Evolutionary conservation across 2,797 vertebrate species (phyloP).

Genomic region (Gouania willdenowi): DNA sequence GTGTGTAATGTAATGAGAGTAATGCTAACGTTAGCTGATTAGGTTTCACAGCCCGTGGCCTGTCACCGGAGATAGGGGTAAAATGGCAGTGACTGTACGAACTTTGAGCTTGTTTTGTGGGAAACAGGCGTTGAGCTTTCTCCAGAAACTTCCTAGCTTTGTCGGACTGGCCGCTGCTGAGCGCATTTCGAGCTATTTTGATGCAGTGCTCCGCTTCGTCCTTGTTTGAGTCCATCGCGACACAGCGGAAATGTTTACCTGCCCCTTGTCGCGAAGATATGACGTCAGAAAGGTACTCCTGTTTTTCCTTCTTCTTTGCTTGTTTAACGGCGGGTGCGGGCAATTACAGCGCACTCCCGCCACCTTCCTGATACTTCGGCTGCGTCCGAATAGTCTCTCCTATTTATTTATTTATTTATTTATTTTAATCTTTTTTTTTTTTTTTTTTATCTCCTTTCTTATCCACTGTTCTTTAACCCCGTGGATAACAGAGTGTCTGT

Average conservation of each 20-base stretch:
- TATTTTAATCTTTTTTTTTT: no score
- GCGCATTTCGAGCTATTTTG: constrained; percentile 82
- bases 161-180: constrained; percentile 79
- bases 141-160: constrained; percentile 89
- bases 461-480: no score
- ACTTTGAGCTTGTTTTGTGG: constrained; percentile 84
- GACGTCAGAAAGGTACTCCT: constrained; percentile 7
- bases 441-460: no score
- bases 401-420: no score
- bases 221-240: constrained; percentile 98
- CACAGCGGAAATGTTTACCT: constrained; percentile 80
- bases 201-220: constrained; percentile 97
- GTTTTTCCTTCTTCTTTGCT: neutral
- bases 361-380: no score
- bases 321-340: no score
- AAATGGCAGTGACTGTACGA: constrained; percentile 51
- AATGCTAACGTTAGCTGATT: constrained; percentile 59
- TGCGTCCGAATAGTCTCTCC: no score
- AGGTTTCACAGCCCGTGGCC: constrained; percentile 33
- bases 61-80: constrained; percentile 6
- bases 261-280: constrained; percentile 59
- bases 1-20: constrained; percentile 13
- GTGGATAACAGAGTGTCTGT: no score
- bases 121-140: constrained; percentile 90
- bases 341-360: neutral